Evolutionary conservation across 2,797 vertebrate genomes (phyloP).

Genomic region (Dallia pectoralis): DNA sequence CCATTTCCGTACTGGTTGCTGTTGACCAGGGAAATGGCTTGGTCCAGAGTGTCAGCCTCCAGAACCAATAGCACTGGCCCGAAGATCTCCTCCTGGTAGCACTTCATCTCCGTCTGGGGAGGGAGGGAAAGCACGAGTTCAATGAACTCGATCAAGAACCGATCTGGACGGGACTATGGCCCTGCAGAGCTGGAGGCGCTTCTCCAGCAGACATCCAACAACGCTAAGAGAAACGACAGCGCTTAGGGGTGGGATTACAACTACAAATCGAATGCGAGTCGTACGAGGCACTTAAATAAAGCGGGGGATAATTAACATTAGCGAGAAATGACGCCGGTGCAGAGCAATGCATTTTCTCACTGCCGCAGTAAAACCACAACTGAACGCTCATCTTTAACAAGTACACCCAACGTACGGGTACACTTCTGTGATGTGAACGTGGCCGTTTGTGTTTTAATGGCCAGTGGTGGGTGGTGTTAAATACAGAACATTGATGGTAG

Average conservation of each 20-base stretch:
- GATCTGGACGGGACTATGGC: neutral
- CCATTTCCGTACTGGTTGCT: constrained; percentile 94
- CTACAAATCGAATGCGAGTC: neutral
- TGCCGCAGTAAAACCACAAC: no score
- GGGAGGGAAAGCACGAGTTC: neutral
- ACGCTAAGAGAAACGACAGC: neutral
- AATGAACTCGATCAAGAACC: neutral
- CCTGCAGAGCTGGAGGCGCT: neutral
- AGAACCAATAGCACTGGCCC: constrained; percentile 92
- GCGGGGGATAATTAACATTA: no score
- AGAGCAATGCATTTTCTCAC: no score
- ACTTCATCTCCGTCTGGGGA: constrained; percentile 87
- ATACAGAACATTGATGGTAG: no score
- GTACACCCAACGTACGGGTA: no score
- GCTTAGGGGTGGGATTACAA: neutral
- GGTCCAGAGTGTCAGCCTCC: constrained; percentile 86
- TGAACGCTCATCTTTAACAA: no score
- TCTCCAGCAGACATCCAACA: neutral
- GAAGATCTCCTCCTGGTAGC: constrained; percentile 97
- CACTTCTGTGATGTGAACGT: no score
- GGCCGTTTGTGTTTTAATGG: no score
- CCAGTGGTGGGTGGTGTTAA: no score
- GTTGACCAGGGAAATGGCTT: constrained; percentile 91
- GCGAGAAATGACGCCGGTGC: no score
- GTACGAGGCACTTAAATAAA: no score